Base-by-base conservation (phyloP, 2,797 vertebrate species). In the Staurois parvus region DNA sequence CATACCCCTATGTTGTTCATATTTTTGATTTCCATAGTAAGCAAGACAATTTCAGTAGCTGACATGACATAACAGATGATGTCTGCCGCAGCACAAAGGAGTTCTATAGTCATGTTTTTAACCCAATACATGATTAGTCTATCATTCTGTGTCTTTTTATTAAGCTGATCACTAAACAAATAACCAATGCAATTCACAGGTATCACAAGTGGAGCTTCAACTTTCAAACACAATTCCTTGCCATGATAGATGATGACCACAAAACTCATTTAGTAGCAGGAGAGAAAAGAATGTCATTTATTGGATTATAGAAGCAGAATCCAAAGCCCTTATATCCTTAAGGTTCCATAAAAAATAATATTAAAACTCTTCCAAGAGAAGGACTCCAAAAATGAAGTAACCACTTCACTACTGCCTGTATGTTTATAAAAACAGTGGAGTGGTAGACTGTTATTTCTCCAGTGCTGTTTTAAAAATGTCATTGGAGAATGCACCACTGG, bases 261-360 rank as follows among this genome's bases (percentile, higher is more conserved):
- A 74, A 83, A 83, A 83, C 34, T 59, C 34, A 83, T 83, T 83
- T 83, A 64, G 70, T 83, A 83, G 81, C 24, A 13, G 56, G 34
- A 67, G 59, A 81, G n/a, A 76, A 75, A 79, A 84, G 76, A 72
- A 40, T 29, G 42, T 45, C 74, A 84, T 72, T 77, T 84, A 84
- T 84, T 78, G 75, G 82, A 84, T 84, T 84, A 84, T 77, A 70
- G 74, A 76, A 77, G 74, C 82, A 84, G 62, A 84, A 84, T 77
- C 74, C 56, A 28, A 70, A 72, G 82, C 67, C 77, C 75, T 77
- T 84, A 84, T 78, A 84, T 84, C 82, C 74, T 84, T 84, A 84
- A 84, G 82, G 82, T 84, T 77, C 48, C 48, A 52, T 21, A 52
- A 1, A 37, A 37, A 37, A 37, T 37, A 37, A 37, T 37, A 52